A percentile compares a stretch with the other conserved stretches of the same genome.
These are phyloP conservation scores for Teleogryllus oceanicus DNA, from an alignment of 2,888 invertebrate species.

Conservation along the genomic window DNA sequence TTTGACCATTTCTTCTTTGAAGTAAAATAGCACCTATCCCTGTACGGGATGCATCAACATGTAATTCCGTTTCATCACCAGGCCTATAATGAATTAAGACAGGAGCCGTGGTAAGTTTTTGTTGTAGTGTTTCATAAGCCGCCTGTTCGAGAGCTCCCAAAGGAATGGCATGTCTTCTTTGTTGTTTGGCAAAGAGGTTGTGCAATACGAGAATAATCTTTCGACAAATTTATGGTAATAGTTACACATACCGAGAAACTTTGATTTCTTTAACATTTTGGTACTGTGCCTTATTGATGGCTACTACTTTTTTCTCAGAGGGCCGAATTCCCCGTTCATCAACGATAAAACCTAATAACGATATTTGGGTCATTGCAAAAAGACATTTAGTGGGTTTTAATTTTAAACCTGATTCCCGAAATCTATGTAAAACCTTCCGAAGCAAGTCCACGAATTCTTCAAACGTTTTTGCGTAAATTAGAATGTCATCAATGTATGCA, in stretches of 20 bases:
- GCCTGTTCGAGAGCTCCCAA: background rate
- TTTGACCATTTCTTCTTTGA: too few species aligned
- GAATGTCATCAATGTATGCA: too few species aligned
- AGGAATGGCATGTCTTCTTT: background rate
- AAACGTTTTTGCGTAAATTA: background rate
- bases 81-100: too few species aligned
- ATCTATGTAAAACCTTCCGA: background rate
- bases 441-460: background rate
- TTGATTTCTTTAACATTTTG: background rate
- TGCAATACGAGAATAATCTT: background rate
- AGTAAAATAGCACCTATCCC: too few species aligned
- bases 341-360: slow-evolving; percentile 19
- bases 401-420: background rate
- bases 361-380: background rate
- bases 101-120: too few species aligned
- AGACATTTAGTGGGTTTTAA: background rate
- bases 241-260: background rate
- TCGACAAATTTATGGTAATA: background rate
- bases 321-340: background rate
- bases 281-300: background rate
- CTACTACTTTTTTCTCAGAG: background rate
- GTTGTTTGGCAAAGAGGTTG: background rate
- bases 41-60: too few species aligned
- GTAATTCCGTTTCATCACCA: too few species aligned
- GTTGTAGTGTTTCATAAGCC: too few species aligned